phyloP scores from a whole-genome alignment of 2,888 invertebrate species.

The Gymnosoma rotundatum region DNA sequence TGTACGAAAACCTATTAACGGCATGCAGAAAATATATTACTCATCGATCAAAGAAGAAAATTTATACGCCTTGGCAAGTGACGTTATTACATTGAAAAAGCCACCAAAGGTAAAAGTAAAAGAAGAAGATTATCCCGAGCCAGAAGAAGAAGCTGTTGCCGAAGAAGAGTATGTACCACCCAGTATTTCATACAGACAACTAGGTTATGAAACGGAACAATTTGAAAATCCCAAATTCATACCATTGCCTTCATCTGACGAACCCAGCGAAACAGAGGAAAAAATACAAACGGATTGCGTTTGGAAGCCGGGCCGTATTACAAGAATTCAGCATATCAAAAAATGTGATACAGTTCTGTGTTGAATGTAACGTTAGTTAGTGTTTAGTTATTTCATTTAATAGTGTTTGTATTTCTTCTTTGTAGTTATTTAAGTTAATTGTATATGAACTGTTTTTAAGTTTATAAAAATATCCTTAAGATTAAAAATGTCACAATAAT shows the following conservation, averaged over 20 bases:
- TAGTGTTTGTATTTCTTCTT: too few species aligned
- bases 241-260: constrained; percentile 46
- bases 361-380: constrained; percentile 3
- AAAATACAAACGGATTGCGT: constrained; percentile 76
- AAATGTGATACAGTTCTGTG: background rate
- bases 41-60: constrained; percentile 83
- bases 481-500: too few species aligned
- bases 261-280: constrained; percentile 2
- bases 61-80: constrained; percentile 83
- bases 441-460: too few species aligned
- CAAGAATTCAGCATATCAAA: constrained; percentile 65
- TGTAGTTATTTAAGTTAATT: too few species aligned
- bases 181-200: constrained; percentile 81
- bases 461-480: too few species aligned
- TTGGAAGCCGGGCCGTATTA: constrained; percentile 76
- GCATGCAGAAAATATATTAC: constrained; percentile 74
- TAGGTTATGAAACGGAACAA: constrained; percentile 82
- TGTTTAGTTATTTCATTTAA: background rate
- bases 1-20: constrained; percentile 82
- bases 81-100: constrained; percentile 83
- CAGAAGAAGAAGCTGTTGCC: constrained; percentile 73
- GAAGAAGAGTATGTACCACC: constrained; percentile 73
- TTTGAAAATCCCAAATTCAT: constrained; percentile 78
- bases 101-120: constrained; percentile 42
- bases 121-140: constrained; percentile 72